Conservation (phyloP, 2,113 vertebrate genomes). For the Osmerus mordax region DNA sequence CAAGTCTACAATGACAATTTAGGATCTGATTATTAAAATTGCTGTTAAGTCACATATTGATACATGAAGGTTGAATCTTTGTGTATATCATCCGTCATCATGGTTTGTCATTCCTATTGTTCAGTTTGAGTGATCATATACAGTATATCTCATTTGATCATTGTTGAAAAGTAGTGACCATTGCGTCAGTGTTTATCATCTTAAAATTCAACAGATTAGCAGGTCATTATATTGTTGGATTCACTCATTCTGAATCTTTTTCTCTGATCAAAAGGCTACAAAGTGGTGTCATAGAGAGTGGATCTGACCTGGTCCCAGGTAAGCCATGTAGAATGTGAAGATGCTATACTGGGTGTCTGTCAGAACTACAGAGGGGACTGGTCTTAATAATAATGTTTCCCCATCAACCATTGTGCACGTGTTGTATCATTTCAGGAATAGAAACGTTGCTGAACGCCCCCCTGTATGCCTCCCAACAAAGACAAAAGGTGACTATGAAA, state of each 20-base stretch:
- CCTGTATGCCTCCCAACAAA: slow-evolving; percentile 55
- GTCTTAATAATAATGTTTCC: not conserved
- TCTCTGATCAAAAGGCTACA: not conserved
- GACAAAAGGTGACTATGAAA: slow-evolving; percentile 50
- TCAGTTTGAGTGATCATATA: too few species aligned
- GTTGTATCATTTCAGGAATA: slow-evolving; percentile 50
- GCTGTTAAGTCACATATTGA: not conserved
- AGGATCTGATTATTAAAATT: too few species aligned
- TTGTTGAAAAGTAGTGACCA: too few species aligned
- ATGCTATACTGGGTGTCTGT: too few species aligned
- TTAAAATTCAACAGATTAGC: too few species aligned
- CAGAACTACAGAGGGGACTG: too few species aligned
- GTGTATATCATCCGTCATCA: not conserved
- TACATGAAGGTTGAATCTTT: not conserved
- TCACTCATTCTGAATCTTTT: not conserved
- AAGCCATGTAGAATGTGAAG: not conserved
- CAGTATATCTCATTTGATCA: too few species aligned
- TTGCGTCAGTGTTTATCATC: too few species aligned
- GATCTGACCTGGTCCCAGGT: slow-evolving; percentile 52
- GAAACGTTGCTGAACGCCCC: slow-evolving; percentile 65
- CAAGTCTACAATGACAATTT: not conserved
- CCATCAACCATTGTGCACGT: slow-evolving; percentile 10
- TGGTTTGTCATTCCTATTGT: too few species aligned
- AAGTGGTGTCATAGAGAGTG: slow-evolving; percentile 28
- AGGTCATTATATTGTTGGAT: not conserved